Evolutionary conservation across 2,113 vertebrate species (phyloP).

Genomic region (Nerophis lumbriciformis): DNA sequence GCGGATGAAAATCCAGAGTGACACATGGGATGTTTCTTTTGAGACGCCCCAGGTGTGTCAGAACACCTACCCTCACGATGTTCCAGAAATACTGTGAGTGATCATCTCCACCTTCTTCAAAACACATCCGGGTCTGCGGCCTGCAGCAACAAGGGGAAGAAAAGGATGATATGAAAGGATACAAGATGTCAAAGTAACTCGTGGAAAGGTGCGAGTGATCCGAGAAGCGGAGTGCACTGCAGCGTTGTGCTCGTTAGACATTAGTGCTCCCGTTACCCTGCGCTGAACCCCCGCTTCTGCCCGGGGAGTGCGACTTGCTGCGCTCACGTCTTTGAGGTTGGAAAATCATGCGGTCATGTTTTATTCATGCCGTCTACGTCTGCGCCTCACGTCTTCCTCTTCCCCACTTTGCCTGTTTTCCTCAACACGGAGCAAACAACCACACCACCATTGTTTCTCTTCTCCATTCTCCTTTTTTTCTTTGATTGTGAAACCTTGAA

Average conservation of each 20-base stretch:
- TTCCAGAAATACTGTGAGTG: constrained; percentile 36
- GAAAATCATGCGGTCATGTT: constrained; percentile 72
- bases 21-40: too few relatives aligned
- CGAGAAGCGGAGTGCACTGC: constrained; percentile 52
- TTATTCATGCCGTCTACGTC: constrained; percentile 66
- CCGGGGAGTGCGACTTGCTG: constrained; percentile 59
- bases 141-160: constrained; percentile 34
- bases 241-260: constrained; percentile 52
- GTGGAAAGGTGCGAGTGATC: constrained; percentile 38
- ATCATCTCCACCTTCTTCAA: constrained; percentile 17
- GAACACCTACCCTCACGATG: neutral
- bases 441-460: constrained; percentile 39
- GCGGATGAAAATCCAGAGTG: too few relatives aligned
- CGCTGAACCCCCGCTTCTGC: constrained; percentile 65
- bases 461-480: constrained; percentile 42
- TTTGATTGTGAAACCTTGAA: constrained; percentile 22
- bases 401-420: constrained; percentile 27
- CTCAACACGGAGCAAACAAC: constrained; percentile 29
- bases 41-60: too few relatives aligned
- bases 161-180: constrained; percentile 18
- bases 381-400: constrained; percentile 22
- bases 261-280: constrained; percentile 66
- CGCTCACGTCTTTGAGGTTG: constrained; percentile 68
- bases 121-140: constrained; percentile 12
- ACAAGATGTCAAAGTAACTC: constrained; percentile 19